A percentile compares a stretch with the other conserved stretches of the same genome.
Evolutionary conservation across 2,888 invertebrate genomes (phyloP).

Genomic region (Trichogramma dendrolimi): DNA sequence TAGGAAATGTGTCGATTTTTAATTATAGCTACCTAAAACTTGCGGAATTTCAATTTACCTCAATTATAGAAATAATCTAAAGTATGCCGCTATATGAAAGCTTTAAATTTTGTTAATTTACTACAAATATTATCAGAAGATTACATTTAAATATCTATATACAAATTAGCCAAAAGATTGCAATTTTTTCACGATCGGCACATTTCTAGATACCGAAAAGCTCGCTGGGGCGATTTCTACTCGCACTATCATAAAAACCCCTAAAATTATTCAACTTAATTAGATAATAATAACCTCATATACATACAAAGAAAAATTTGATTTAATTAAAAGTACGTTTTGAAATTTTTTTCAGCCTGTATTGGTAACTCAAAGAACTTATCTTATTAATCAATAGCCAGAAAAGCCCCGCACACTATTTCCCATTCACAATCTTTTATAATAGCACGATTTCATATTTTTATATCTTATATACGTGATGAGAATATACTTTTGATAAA

Average conservation of each 20-base stretch:
- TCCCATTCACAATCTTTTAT: constrained; percentile 23
- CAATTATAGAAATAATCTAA: constrained; percentile 21
- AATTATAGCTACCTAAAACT: constrained; percentile 5
- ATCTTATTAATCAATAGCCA: constrained; percentile 23
- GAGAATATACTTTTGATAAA: constrained; percentile 13
- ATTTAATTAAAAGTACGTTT: too few species aligned
- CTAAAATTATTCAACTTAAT: too few species aligned
- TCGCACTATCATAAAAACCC: constrained; percentile 11
- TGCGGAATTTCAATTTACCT: neutral
- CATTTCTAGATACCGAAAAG: constrained; percentile 24
- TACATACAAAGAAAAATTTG: too few species aligned
- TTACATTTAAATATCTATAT: constrained; percentile 18
- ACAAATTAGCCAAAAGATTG: constrained; percentile 18
- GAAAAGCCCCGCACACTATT: constrained; percentile 16
- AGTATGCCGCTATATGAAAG: constrained; percentile 17
- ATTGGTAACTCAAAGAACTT: constrained; percentile 28
- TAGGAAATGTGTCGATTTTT: constrained; percentile 26
- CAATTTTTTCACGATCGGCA: constrained; percentile 15
- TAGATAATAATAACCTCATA: too few species aligned
- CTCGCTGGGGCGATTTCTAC: constrained; percentile 14
- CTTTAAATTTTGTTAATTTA: constrained; percentile 20
- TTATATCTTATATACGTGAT: constrained; percentile 14
- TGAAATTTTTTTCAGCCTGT: neutral
- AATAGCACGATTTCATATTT: constrained; percentile 17
- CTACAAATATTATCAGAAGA: constrained; percentile 17